Base-by-base conservation (phyloP, 2,888 invertebrate genomes). In the Drosophila aldrichi region DNA sequence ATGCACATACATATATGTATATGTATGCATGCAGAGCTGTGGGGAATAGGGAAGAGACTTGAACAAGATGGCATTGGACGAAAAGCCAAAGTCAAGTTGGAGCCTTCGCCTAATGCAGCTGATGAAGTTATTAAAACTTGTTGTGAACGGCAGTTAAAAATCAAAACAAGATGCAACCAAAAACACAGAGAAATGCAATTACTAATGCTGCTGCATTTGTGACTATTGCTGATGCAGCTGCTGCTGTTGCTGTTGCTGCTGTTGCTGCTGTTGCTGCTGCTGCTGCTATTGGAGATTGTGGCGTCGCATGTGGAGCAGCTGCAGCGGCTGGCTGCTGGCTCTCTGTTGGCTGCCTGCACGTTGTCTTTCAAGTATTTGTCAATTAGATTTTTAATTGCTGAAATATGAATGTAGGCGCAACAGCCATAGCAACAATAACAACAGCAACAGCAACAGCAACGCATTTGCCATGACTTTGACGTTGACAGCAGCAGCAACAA, bases 341-440 rank as follows among this genome's bases (percentile, higher is more conserved):
- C 43, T 58, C 55, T 41, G 74, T 43, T 74, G 55, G 69, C 87
- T 87, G 88, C 85, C 82, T 87, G 68, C 89, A 87, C 85, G 79
- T 77, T 81, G 89, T 77, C 85, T 79, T 75, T 82, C 81, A 84
- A 87, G 89, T 89, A 86, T 89, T 86, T 86, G 89, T 86, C 86
- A 86, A 89, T 86, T 86, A 86, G 86, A 89, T 88, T 89, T 87
- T 88, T 89, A 87, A 87, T 87, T 87, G 87, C 89, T 89, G 82
- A 89, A 89, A 87, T 87, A 88, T 87, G 89, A 87, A 87, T 87
- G 89, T 89, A 81, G 88, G 82, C 88, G 89, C 85, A 80, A 78
- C 71, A 79, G 57, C 64, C 58, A 44, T 62, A 65, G 3, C 58
- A 49, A 10, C 32, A 36, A 16, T 14, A 38, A 16, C 36, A 38